A percentile compares a stretch with the other conserved stretches of the same genome.
These are phyloP conservation scores for Acrossocheilus wenchowensis DNA, from an alignment of 2,797 vertebrate genomes.

Conservation along the genomic window DNA sequence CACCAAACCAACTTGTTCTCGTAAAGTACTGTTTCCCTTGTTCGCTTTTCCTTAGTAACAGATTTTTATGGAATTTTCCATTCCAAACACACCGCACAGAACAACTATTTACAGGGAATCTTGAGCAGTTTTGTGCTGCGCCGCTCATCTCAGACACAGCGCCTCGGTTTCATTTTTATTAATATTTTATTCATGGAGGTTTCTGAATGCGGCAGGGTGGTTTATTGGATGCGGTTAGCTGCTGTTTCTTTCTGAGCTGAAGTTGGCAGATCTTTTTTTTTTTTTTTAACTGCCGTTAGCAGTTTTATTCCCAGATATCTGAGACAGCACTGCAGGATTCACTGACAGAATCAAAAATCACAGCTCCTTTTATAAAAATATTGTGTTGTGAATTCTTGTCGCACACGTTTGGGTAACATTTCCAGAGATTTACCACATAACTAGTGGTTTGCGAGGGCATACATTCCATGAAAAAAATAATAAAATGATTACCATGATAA, in stretches of 20 bases:
- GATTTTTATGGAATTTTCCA: slow-evolving; percentile 44
- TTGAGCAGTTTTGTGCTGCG: slow-evolving; percentile 1
- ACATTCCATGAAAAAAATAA: neutral
- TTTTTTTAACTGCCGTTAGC: neutral
- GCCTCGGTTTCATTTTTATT: neutral
- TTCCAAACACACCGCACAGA: slow-evolving; percentile 10
- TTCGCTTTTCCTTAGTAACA: slow-evolving; percentile 37
- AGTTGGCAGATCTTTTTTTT: slow-evolving; percentile 20
- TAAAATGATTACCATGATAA: neutral
- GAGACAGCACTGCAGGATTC: slow-evolving; percentile 7
- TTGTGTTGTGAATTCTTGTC: neutral
- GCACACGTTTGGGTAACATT: neutral
- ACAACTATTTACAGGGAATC: slow-evolving; percentile 35
- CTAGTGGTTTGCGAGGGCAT: neutral
- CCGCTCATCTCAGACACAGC: slow-evolving; percentile 16
- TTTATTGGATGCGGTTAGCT: slow-evolving; percentile 33
- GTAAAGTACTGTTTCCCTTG: slow-evolving; percentile 31
- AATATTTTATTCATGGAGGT: slow-evolving; percentile 43
- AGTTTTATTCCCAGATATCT: slow-evolving; percentile 1
- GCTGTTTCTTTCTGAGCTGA: slow-evolving; percentile 18
- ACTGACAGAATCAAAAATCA: slow-evolving; percentile 15
- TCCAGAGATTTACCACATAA: neutral
- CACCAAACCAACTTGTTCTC: slow-evolving; percentile 41
- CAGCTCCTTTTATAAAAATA: neutral
- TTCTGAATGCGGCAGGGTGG: slow-evolving; percentile 22